phyloP scores from a whole-genome alignment of 2,888 invertebrate species.

The Drosophila fungiperda region DNA sequence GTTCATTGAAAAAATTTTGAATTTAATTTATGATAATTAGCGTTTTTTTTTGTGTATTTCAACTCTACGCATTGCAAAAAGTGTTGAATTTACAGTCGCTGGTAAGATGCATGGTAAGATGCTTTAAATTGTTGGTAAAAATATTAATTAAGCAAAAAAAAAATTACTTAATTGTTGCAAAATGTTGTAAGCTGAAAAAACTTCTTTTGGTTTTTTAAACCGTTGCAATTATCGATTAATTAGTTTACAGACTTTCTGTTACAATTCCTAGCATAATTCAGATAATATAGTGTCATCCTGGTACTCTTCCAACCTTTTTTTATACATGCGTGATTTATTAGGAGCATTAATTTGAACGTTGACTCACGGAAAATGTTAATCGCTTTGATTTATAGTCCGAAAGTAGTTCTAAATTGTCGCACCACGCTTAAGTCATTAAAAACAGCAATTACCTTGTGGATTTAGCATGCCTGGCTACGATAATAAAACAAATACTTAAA shows the following conservation, averaged over 20 bases:
- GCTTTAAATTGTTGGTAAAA: no score
- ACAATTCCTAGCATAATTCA: not conserved
- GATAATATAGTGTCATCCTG: not conserved
- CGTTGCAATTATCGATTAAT: not conserved
- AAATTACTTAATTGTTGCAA: not conserved
- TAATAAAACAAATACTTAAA: not conserved
- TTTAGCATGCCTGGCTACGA: not conserved
- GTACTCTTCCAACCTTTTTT: not conserved
- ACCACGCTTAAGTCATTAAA: not conserved
- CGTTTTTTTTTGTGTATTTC: no score
- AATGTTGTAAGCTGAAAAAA: not conserved
- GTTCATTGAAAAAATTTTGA: not conserved
- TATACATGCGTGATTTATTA: not conserved
- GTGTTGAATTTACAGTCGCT: no score
- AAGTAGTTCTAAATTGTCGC: not conserved
- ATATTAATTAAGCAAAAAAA: no score
- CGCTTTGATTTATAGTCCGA: not conserved
- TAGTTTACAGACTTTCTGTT: not conserved
- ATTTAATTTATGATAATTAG: not conserved
- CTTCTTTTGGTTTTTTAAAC: not conserved
- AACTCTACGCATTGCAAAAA: no score
- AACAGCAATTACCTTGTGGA: not conserved
- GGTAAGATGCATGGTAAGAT: no score
- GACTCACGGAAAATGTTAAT: not conserved
- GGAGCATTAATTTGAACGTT: not conserved